Conservation (phyloP, 2,113 vertebrate species). For the Pyrgilauda ruficollis region DNA sequence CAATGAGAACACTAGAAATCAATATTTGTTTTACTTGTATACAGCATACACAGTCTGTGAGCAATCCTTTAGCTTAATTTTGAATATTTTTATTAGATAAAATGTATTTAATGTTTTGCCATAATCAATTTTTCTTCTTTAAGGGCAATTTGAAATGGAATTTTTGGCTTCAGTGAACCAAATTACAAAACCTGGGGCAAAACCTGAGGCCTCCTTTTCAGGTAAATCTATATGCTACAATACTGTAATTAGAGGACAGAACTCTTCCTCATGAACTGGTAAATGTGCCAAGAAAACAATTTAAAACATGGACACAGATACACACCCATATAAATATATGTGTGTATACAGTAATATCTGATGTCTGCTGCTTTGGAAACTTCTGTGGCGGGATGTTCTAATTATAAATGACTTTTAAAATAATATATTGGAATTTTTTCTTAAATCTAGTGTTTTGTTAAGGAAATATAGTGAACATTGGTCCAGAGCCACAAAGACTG, state of each 20-base stretch:
- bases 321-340: no score
- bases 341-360: background rate
- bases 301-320: background rate
- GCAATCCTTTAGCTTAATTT: background rate
- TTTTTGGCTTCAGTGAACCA: background rate
- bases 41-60: background rate
- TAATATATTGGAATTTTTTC: background rate
- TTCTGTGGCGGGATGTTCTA: background rate
- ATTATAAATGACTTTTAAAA: background rate
- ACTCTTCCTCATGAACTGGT: background rate
- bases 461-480: background rate
- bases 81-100: background rate
- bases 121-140: background rate
- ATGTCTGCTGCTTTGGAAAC: background rate
- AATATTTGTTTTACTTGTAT: background rate
- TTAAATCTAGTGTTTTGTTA: background rate
- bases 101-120: background rate
- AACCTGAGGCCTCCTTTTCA: background rate
- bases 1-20: background rate
- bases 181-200: background rate
- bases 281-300: background rate
- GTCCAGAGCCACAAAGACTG: background rate
- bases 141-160: background rate
- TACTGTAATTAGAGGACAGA: background rate
- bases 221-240: background rate